Evolutionary conservation across 92 coral and sea anemone genomes (phyloP).

Genomic region (Umimayanthus chanpuru): DNA sequence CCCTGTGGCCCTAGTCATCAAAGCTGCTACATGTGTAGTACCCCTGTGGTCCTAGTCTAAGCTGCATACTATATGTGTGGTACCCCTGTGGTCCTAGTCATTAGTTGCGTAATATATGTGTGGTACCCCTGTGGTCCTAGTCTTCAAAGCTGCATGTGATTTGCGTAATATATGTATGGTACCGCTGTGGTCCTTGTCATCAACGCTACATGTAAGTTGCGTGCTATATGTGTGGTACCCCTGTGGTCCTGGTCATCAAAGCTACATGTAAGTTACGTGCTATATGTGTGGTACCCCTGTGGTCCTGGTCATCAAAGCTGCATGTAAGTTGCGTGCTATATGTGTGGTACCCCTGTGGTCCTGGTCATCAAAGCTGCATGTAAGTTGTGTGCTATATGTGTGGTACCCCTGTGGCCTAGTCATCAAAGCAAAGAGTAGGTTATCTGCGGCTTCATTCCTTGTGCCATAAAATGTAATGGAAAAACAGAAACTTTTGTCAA

Average conservation of each 20-base stretch:
- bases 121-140: neutral
- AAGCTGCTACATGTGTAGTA: conserved; percentile 56
- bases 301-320: conserved; percentile 84
- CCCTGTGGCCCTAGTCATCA: too few species aligned
- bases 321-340: conserved; percentile 62
- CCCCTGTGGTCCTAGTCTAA: neutral
- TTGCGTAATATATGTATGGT: too few species aligned
- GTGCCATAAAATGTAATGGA: neutral
- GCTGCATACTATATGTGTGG: too few species aligned
- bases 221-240: too few species aligned
- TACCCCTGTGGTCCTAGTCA: too few species aligned
- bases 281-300: too few species aligned
- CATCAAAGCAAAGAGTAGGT: conserved; percentile 1
- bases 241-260: too few species aligned
- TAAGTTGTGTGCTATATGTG: conserved; percentile 32
- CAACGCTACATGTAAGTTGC: too few species aligned
- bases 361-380: neutral
- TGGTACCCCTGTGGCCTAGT: neutral
- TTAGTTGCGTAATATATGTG: conserved; percentile 40
- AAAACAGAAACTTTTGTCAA: too few species aligned
- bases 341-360: neutral
- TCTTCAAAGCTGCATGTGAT: too few species aligned
- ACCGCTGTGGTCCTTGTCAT: too few species aligned
- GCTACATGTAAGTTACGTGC: too few species aligned
- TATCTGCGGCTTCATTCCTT: neutral